Base-by-base conservation (phyloP, 1,140 invertebrate genomes). In the Pogonomyrmex californicus region DNA sequence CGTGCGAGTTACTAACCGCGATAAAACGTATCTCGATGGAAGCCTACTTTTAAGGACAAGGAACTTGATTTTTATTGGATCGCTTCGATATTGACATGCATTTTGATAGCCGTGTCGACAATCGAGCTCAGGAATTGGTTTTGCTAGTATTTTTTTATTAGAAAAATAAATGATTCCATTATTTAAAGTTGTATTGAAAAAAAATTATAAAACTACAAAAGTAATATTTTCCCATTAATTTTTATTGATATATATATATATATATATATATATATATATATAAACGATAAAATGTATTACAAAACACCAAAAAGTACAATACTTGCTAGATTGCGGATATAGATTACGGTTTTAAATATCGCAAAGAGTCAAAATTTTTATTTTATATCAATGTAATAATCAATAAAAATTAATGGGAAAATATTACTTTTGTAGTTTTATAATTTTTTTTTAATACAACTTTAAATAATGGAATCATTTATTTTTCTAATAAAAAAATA, bases 11-110 rank as follows among this genome's bases (percentile, higher is more conserved):
- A 77, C 44, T 56, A 78, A 66, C n/a, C 23, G 14, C 12, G 58
- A 76, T 49, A 62, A 83, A 83, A 75, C 14, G 68, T 41, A 54
- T 83, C 23, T 47, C 79, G 79, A 75, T 41, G 47, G 54, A 17
- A 78, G 58, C 71, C 14, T 23, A 47, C 23, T 17, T 65, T 85
- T 65, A 41, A 10, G 70, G 14, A 56, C 1, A 14, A 12, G 23
- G 7, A 63, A 62, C 36, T 54, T 41, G 51, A 41, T 41, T 47
- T 70, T 56, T 44, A 75, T 76, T n/a, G 30, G 1, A 85, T 76
- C 47, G 10, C 23, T 30, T 62, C 33, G 58, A 51, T 33, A 6
- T 78, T n/a, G 38, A 41, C 56, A 30, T 23, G 14, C 17, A 7
- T 60, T 41, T 33, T 44, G 7, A 60, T 66, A 23, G 33, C 10